A percentile compares a stretch with the other conserved stretches of the same genome.
Evolutionary conservation across 2,113 vertebrate genomes (phyloP).

Genomic region (Symphodus melops): DNA sequence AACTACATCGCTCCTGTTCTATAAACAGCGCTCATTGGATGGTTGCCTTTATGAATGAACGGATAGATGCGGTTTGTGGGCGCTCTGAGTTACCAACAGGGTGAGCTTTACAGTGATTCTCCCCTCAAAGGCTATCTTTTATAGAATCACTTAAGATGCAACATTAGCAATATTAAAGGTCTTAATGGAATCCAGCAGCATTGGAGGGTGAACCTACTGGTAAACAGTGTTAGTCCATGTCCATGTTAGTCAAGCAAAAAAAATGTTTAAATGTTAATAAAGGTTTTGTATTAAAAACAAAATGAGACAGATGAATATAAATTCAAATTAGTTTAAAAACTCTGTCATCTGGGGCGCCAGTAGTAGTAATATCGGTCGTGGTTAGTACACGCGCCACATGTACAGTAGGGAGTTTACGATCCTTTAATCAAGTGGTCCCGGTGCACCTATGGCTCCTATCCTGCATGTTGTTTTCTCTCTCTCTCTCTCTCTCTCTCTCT

Average conservation of each 20-base stretch:
- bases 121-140: conserved; percentile 48
- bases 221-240: conserved; percentile 25
- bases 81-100: conserved; percentile 16
- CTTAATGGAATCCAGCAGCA: conserved; percentile 36
- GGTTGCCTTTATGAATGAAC: conserved; percentile 43
- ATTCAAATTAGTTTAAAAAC: too few relatives aligned
- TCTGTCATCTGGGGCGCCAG: too few relatives aligned
- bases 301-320: too few relatives aligned
- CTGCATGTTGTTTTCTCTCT: too few relatives aligned
- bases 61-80: conserved; percentile 8
- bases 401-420: too few relatives aligned
- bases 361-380: too few relatives aligned
- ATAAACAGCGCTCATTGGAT: conserved; percentile 19
- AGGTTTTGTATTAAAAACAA: too few relatives aligned
- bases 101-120: conserved; percentile 19
- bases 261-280: neutral
- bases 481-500: too few relatives aligned
- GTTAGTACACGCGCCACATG: too few relatives aligned
- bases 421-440: too few relatives aligned
- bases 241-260: conserved; percentile 14
- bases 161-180: conserved; percentile 32
- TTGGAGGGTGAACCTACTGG: neutral
- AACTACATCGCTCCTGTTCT: conserved; percentile 52
- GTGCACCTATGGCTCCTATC: too few relatives aligned
- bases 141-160: conserved; percentile 26